Base-by-base conservation (phyloP, 2,797 vertebrate species). In the Chrosomus eos region DNA sequence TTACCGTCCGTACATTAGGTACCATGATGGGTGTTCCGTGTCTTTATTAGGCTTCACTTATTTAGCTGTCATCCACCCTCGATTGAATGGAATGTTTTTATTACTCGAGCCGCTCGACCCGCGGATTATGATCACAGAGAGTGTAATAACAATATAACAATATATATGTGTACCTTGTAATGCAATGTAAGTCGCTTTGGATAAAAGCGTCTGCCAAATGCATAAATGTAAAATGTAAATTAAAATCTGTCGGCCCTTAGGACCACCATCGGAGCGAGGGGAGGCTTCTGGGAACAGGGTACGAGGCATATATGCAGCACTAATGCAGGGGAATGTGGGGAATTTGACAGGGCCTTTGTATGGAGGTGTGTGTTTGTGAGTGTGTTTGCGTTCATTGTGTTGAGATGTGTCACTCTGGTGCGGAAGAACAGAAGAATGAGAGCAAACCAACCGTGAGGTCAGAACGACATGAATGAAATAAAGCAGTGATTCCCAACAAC, bases 311-410 rank as follows among this genome's bases (percentile, higher is more conserved):
- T 93, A 90, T 92, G 94, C 94, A 93, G 94, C 94, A 95, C 94
- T 95, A 95, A 95, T 95, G 92, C 93, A 92, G 89, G 92, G 94
- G 94, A 95, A 95, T 95, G 92, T 93, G 92, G 88, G 93, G 94
- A 86, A 95, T 94, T 94, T 94, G 93, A 94, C 90, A 90, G 92
- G 92, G 92, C 93, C 93, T 95, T 94, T 95, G 93, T 93, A 88
- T 90, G 53, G 77, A 78, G 77, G 84, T 71, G 82, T 84, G 87
- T 75, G 81, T 82, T 55, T 86, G 81, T 67, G 60, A 66, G 68
- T 77, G 72, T 82, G 78, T 86, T 31, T 78, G 72, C 13, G 62
- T 31, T 66, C 64, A 75, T 76, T 81, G 86, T 87, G 84, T 28
- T 62, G 64, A 76, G 40, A 84, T 80, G 70, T 85, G 78, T 66